Evolutionary conservation across 2,888 invertebrate genomes (phyloP).

Genomic region (Sesia bembeciformis): DNA sequence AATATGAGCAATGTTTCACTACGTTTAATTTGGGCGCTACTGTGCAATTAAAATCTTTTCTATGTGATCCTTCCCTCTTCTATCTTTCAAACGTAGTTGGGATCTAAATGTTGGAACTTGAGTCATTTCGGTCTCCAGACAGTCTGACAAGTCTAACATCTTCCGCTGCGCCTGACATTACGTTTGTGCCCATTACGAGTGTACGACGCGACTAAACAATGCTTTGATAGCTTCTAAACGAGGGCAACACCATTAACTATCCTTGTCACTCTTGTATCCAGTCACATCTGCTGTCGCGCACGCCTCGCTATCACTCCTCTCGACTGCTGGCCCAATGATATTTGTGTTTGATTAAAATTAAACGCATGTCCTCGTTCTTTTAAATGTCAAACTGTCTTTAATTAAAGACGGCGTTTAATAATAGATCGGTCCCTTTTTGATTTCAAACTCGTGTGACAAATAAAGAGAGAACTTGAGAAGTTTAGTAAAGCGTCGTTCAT

Average conservation of each 20-base stretch:
- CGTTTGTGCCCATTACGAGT: constrained; percentile 32
- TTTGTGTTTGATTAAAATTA: constrained; percentile 71
- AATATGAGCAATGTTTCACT: too few species aligned
- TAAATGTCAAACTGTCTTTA: constrained; percentile 72
- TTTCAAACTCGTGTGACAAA: constrained; percentile 2
- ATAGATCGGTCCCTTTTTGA: constrained; percentile 50
- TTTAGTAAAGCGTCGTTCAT: constrained; percentile 5
- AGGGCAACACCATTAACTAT: constrained; percentile 57
- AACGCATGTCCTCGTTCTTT: constrained; percentile 69
- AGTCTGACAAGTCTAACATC: constrained; percentile 27
- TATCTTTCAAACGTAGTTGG: too few species aligned
- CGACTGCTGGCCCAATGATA: constrained; percentile 68
- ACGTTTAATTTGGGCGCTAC: too few species aligned
- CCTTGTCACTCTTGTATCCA: constrained; percentile 39
- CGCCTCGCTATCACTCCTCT: constrained; percentile 52
- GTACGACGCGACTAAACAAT: constrained; percentile 53
- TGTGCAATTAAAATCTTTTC: too few species aligned
- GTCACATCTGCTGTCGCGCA: constrained; percentile 5
- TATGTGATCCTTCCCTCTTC: too few species aligned
- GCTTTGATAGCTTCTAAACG: constrained; percentile 54
- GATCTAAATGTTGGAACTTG: constrained; percentile 9
- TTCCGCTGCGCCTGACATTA: constrained; percentile 28
- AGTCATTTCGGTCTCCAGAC: constrained; percentile 32
- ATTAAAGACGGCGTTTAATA: constrained; percentile 57
- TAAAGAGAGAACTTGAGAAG: constrained; percentile 15